Percentiles rank a stretch among this genome's conserved stretches.
These are phyloP conservation scores for Delphinapterus leucas DNA, from an alignment of 2,113 vertebrate genomes.

Conservation along the genomic window DNA sequence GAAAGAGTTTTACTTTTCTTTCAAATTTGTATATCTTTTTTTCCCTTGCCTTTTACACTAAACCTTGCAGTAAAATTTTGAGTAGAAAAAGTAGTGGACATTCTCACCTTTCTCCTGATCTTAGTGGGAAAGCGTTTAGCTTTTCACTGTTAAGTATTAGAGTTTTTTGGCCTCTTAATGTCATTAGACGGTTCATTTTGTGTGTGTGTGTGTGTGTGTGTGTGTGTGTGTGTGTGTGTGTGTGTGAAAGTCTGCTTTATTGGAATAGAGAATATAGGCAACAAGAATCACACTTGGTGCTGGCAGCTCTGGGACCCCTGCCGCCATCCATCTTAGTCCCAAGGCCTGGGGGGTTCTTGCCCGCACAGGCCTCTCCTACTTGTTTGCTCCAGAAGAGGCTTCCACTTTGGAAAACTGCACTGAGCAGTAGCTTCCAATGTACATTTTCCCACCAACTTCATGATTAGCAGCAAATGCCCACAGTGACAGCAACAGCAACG, in stretches of 20 bases:
- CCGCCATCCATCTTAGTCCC: neutral
- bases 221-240: neutral
- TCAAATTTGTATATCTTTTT: neutral
- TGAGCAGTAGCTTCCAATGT: neutral
- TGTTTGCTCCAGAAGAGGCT: neutral
- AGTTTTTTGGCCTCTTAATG: neutral
- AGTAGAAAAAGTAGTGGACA: neutral
- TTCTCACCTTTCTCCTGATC: neutral
- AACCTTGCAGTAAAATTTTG: neutral
- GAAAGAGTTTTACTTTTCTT: neutral
- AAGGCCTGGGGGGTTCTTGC: neutral
- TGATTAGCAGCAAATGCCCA: constrained; percentile 74
- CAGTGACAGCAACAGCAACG: constrained; percentile 66
- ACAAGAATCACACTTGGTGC: constrained; percentile 66
- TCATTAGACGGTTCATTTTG: neutral
- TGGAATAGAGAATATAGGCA: constrained; percentile 80
- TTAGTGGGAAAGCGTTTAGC: neutral
- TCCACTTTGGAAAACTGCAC: neutral
- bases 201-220: neutral
- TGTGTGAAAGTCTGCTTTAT: constrained; percentile 81
- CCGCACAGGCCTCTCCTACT: neutral
- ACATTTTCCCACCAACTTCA: constrained; percentile 45
- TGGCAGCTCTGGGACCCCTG: constrained; percentile 11
- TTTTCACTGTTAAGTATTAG: neutral
- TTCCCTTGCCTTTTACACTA: neutral